phyloP scores from a whole-genome alignment of 2,888 invertebrate species.

The Steromphala cineraria region DNA sequence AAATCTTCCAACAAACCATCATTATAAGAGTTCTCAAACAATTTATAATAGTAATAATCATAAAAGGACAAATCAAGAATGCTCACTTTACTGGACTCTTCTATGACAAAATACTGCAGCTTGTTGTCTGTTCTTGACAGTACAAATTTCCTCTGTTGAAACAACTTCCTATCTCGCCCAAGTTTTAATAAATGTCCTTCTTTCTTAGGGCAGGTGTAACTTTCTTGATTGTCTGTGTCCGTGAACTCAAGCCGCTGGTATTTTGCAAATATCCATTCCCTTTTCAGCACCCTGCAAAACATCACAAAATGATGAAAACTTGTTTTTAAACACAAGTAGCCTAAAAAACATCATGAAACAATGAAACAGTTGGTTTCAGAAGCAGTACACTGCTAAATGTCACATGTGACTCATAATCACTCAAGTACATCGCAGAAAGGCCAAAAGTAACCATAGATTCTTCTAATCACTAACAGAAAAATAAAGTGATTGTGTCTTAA shows the following conservation, averaged over 20 bases:
- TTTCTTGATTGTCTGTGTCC: conserved; percentile 84
- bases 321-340: too few relatives aligned
- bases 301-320: conserved; percentile 8
- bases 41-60: too few relatives aligned
- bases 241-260: conserved; percentile 92
- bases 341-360: not conserved
- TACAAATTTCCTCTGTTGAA: conserved; percentile 88
- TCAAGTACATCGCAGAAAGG: too few relatives aligned
- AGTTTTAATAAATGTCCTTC: conserved; percentile 92
- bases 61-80: not conserved
- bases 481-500: too few relatives aligned
- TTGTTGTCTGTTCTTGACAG: conserved; percentile 88
- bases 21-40: too few relatives aligned
- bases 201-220: conserved; percentile 82
- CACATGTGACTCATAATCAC: too few relatives aligned
- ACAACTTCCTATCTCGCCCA: conserved; percentile 90
- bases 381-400: not conserved
- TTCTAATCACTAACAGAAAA: too few relatives aligned
- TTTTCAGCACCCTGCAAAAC: conserved; percentile 85
- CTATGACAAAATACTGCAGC: conserved; percentile 72
- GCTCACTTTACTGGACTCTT: not conserved
- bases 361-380: not conserved
- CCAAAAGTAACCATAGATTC: too few relatives aligned
- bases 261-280: conserved; percentile 94
- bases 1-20: too few relatives aligned